Base-by-base conservation (phyloP, 2,888 invertebrate genomes). In the Chrysotoxum bicinctum region DNA sequence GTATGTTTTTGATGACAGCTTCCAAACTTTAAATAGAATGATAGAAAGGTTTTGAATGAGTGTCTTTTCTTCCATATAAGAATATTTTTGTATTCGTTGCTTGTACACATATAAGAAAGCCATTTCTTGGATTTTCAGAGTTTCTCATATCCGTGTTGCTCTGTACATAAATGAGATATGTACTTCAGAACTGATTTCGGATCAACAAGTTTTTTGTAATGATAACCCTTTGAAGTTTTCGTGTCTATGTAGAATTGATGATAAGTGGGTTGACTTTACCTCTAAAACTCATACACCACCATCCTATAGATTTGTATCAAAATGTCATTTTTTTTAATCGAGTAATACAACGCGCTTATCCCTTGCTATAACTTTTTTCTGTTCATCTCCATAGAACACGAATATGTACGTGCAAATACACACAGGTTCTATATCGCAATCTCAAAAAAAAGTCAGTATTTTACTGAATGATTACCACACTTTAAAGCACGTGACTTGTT, bases 401-500 rank as follows among this genome's bases (percentile, higher is more conserved):
- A 35, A 9, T 66, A 66, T 50, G 66, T 66, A 66, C 66, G 66
- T 66, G 66, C 66, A 66, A 6, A 50, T 6, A 64, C 30, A 62
- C 14, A 40, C 14, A 19, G 30, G 12, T 30, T 45, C 45, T 40
- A 48, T 58, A 76, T 52, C 35, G 10, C 58, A 77, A 73, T 82
- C 56, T 62, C 48, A 16, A 21, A 19, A 74, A 73, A 62, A 62
- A 77, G 70, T 54, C 14, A 68, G 72, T 72, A 80, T 85, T 76
- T 80, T 76, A 68, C 76, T 80, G 75, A 85, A 85, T 85, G 80
- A 85, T 85, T 80, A 76, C 73, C 72, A 77, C 76, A 80, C 76
- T 85, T 80, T 85, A 80, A 85, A 77, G 85, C 73, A 85, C 85
- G 85, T 85, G 85, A 77, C 85, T 85, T 80, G 68, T 77, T 85